phyloP scores from a whole-genome alignment of 2,888 invertebrate species.

The Ditula angustiorana region DNA sequence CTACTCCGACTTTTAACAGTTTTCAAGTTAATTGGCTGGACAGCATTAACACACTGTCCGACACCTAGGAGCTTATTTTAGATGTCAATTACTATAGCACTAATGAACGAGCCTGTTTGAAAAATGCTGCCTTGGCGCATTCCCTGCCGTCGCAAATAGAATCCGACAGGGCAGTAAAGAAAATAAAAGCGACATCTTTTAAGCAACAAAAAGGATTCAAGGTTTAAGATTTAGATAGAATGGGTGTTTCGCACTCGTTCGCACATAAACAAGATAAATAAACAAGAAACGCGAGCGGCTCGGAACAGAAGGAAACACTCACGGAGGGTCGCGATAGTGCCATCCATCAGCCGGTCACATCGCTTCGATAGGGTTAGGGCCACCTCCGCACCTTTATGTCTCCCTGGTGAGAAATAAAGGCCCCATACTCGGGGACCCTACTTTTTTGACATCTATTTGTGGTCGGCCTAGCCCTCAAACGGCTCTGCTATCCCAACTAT shows the following conservation, averaged over 20 bases:
- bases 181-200: conserved; percentile 38
- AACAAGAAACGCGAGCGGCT: conserved; percentile 70
- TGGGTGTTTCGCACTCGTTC: conserved; percentile 55
- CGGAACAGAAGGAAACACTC: conserved; percentile 71
- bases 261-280: conserved; percentile 84
- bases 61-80: conserved; percentile 34
- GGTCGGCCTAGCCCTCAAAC: conserved; percentile 79
- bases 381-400: conserved; percentile 83
- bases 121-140: conserved; percentile 13
- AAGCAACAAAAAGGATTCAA: conserved; percentile 40
- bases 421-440: conserved; percentile 74
- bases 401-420: conserved; percentile 81
- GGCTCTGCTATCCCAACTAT: conserved; percentile 58
- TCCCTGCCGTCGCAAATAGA: conserved; percentile 11
- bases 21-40: conserved; percentile 33
- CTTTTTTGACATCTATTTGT: conserved; percentile 85
- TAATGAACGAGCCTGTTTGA: conserved; percentile 14
- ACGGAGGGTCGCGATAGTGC: conserved; percentile 77
- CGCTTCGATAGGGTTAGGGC: conserved; percentile 84
- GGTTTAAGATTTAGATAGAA: conserved; percentile 40
- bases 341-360: conserved; percentile 83
- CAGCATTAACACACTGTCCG: conserved; percentile 36
- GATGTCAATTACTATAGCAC: conserved; percentile 22
- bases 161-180: conserved; percentile 30
- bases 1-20: conserved; percentile 30